These are phyloP conservation scores for Seriola quinqueradiata DNA, from an alignment of 2,113 vertebrate genomes.

Conservation along the genomic window DNA sequence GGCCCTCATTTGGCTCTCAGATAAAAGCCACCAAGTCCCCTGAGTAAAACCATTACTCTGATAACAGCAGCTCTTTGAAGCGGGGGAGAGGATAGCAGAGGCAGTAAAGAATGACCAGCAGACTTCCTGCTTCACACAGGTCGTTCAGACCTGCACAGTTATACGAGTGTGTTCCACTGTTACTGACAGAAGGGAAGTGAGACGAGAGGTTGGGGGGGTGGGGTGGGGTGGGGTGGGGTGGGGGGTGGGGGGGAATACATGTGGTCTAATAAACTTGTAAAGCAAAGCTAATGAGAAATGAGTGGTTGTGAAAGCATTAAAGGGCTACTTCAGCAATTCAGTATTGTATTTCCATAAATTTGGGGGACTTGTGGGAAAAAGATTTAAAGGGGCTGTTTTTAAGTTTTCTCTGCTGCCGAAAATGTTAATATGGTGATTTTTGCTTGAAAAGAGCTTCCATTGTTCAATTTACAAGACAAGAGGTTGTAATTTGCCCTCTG, in stretches of 20 bases:
- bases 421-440: too few relatives aligned
- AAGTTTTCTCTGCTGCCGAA: too few relatives aligned
- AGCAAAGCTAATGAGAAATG: background rate
- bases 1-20: constrained; percentile 51
- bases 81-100: constrained; percentile 44
- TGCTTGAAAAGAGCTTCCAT: too few relatives aligned
- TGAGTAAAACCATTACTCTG: constrained; percentile 65
- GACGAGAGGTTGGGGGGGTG: too few relatives aligned
- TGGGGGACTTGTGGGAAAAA: background rate
- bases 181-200: constrained; percentile 1
- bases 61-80: constrained; percentile 75
- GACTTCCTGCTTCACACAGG: constrained; percentile 68
- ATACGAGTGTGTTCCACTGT: constrained; percentile 21
- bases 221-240: too few relatives aligned
- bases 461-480: too few relatives aligned
- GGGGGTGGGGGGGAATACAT: background rate
- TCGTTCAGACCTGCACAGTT: constrained; percentile 37
- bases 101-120: constrained; percentile 62
- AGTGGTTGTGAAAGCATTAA: background rate
- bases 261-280: background rate
- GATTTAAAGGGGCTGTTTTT: background rate
- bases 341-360: background rate
- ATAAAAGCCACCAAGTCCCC: constrained; percentile 62
- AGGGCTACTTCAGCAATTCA: background rate
- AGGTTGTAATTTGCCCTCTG: too few relatives aligned